phyloP scores from a whole-genome alignment of 2,797 vertebrate species.

The Gymnodraco acuticeps region DNA sequence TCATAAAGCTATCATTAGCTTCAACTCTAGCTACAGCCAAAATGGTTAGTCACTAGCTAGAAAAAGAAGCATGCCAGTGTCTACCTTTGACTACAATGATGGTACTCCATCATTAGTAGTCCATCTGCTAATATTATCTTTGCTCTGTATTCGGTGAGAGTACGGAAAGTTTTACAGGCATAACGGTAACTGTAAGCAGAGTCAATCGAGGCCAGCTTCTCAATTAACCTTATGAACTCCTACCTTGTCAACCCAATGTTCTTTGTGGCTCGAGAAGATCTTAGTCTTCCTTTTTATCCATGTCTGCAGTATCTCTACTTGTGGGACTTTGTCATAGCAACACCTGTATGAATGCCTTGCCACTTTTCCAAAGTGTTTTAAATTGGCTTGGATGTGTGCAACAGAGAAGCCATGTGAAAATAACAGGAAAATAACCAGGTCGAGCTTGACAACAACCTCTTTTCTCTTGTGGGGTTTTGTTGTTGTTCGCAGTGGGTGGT shows the following conservation, averaged over 20 bases:
- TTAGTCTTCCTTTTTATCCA: neutral
- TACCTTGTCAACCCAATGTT: neutral
- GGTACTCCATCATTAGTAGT: too few relatives aligned
- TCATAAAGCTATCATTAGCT: neutral
- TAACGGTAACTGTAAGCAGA: neutral
- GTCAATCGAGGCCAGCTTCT: neutral
- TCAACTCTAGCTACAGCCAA: neutral
- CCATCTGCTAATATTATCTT: neutral
- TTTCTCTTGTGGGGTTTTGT: constrained; percentile 20
- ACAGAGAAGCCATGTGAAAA: constrained; percentile 29
- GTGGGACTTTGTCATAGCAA: neutral
- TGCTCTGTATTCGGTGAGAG: neutral
- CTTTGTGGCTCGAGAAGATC: neutral
- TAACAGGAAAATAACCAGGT: constrained; percentile 34
- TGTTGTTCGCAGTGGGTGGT: constrained; percentile 57
- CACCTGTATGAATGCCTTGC: constrained; percentile 8
- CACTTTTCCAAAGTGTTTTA: constrained; percentile 9
- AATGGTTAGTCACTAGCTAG: neutral
- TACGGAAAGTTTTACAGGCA: neutral
- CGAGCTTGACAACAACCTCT: constrained; percentile 20
- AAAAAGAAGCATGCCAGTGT: neutral
- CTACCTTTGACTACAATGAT: neutral
- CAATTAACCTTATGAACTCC: neutral
- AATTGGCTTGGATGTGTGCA: constrained; percentile 1
- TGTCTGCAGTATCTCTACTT: constrained; percentile 19